Evolutionary conservation across 2,888 invertebrate genomes (phyloP).

Genomic region (Idaea straminata): DNA sequence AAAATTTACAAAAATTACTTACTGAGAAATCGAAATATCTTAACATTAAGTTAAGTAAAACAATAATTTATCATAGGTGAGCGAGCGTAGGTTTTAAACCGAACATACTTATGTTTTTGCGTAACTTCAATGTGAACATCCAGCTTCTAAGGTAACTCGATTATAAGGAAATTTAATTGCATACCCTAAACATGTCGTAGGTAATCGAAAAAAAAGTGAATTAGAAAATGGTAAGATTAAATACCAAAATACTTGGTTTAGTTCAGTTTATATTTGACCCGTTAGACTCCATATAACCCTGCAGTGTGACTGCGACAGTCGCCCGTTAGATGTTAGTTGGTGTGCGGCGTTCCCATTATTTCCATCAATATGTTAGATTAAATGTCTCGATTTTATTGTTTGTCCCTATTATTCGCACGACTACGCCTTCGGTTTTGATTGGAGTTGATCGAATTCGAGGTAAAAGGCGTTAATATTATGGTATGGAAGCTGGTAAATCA

Average conservation of each 20-base stretch:
- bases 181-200: background rate
- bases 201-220: background rate
- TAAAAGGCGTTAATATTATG: background rate
- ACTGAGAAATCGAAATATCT: no score
- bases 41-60: no score
- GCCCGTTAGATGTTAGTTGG: slow-evolving; percentile 38
- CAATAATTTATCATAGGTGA: no score
- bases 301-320: slow-evolving; percentile 14
- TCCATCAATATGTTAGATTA: slow-evolving; percentile 34
- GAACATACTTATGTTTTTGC: no score
- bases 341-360: slow-evolving; percentile 34
- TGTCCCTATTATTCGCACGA: background rate
- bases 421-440: background rate
- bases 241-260: background rate
- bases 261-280: slow-evolving; percentile 38
- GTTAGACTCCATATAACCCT: slow-evolving; percentile 40
- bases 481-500: background rate
- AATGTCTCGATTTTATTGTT: background rate
- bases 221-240: background rate
- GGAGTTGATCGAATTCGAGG: slow-evolving; percentile 9
- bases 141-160: no score
- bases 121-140: no score
- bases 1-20: no score
- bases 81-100: no score
- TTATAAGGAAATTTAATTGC: no score